Percentiles rank a stretch among this genome's conserved stretches.
These are phyloP conservation scores for Pangasius djambal DNA, from an alignment of 2,797 vertebrate species.

Conservation along the genomic window DNA sequence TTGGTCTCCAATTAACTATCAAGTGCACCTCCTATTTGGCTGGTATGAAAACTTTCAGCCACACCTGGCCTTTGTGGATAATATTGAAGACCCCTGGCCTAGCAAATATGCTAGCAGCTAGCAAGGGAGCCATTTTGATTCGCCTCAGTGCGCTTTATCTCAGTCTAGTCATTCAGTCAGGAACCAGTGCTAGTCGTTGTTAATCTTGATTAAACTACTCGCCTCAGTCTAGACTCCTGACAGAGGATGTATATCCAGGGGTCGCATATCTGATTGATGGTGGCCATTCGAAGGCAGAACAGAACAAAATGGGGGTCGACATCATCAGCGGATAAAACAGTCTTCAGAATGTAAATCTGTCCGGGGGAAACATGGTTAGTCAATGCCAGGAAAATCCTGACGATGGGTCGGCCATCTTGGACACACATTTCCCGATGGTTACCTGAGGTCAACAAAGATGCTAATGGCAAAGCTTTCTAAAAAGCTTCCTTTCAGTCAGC, in stretches of 20 bases:
- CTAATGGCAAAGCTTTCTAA: neutral
- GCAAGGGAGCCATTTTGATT: constrained; percentile 15
- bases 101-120: neutral
- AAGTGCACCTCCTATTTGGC: neutral
- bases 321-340: constrained; percentile 43
- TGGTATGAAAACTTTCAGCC: neutral
- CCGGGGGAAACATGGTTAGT: constrained; percentile 58
- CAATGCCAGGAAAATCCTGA: neutral
- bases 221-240: constrained; percentile 72
- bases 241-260: constrained; percentile 93
- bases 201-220: constrained; percentile 65
- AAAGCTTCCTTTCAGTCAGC: neutral
- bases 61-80: neutral
- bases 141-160: neutral
- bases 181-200: constrained; percentile 12
- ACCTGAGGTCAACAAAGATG: neutral
- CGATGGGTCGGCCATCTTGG: no score
- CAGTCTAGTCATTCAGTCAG: neutral
- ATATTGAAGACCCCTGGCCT: neutral
- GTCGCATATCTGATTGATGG: constrained; percentile 93
- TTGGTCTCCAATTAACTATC: neutral
- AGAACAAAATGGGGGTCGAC: constrained; percentile 67
- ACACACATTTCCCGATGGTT: constrained; percentile 20
- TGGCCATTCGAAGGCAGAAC: constrained; percentile 85
- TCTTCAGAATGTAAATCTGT: constrained; percentile 72